Percentiles rank a stretch among this genome's conserved stretches.
Conservation (phyloP, 2,113 vertebrate genomes). For the Syrmaticus mikado region DNA sequence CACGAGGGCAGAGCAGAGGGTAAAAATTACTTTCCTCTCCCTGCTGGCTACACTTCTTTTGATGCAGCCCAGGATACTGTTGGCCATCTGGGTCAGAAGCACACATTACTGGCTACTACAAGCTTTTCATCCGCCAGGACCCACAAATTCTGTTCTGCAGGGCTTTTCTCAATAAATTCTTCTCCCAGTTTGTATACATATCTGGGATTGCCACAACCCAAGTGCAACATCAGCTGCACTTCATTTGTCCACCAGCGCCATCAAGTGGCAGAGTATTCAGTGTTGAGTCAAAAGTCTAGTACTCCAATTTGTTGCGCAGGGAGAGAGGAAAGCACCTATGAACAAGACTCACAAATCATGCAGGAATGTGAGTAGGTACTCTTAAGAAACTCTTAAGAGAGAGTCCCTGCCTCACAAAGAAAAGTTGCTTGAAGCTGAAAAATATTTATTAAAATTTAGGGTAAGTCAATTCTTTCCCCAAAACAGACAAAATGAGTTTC, state of each 20-base stretch:
- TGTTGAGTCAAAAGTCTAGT: background rate
- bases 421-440: background rate
- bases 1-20: too few species aligned
- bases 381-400: background rate
- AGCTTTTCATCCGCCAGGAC: too few species aligned
- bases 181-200: too few species aligned
- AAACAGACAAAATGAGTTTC: background rate
- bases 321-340: background rate
- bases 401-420: background rate
- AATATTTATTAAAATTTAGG: constrained; percentile 4
- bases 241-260: background rate
- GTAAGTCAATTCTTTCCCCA: background rate
- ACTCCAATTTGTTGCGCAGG: background rate
- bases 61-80: too few species aligned
- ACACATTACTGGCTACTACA: too few species aligned
- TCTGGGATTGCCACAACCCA: too few species aligned
- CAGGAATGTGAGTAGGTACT: background rate
- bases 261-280: background rate
- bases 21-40: too few species aligned
- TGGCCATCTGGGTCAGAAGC: too few species aligned
- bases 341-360: background rate
- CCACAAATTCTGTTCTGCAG: too few species aligned
- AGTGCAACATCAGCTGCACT: too few species aligned
- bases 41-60: too few species aligned
- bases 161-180: too few species aligned